These are phyloP conservation scores for Ceriagrion tenellum DNA, from an alignment of 2,888 invertebrate genomes.

Conservation along the genomic window DNA sequence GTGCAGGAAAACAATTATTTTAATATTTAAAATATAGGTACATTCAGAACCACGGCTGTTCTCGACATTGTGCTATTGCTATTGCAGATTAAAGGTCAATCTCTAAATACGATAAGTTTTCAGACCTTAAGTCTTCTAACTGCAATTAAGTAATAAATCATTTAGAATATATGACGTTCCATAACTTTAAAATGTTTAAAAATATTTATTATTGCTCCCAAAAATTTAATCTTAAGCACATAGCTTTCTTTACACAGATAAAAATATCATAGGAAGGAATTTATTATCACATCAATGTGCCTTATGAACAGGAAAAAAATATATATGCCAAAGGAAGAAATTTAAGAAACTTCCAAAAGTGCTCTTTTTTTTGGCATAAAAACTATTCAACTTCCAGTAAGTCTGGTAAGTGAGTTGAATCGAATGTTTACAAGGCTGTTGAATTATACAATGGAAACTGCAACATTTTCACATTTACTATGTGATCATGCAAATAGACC, in stretches of 20 bases:
- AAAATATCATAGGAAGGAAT: constrained; percentile 53
- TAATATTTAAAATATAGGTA: background rate
- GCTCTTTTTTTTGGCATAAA: background rate
- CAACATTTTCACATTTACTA: constrained; percentile 47
- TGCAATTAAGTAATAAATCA: background rate
- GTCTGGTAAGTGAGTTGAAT: background rate
- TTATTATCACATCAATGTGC: constrained; percentile 48
- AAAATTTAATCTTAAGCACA: constrained; percentile 1
- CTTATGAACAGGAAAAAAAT: constrained; percentile 36
- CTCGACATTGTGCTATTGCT: background rate
- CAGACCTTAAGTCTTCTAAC: background rate
- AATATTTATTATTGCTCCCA: constrained; percentile 57
- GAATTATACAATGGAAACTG: constrained; percentile 11
- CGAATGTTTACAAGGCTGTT: constrained; percentile 60
- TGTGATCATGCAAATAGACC: constrained; percentile 44
- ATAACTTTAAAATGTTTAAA: constrained; percentile 23
- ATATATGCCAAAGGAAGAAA: background rate
- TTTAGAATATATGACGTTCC: background rate
- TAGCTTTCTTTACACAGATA: background rate
- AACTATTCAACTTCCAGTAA: background rate
- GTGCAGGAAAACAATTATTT: background rate
- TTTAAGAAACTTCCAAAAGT: background rate
- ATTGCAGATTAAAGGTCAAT: background rate
- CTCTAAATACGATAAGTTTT: background rate
- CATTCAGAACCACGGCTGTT: background rate